A percentile compares a stretch with the other conserved stretches of the same genome.
These are phyloP conservation scores for Cheilosia urbana DNA, from an alignment of 2,888 invertebrate genomes.

Conservation along the genomic window DNA sequence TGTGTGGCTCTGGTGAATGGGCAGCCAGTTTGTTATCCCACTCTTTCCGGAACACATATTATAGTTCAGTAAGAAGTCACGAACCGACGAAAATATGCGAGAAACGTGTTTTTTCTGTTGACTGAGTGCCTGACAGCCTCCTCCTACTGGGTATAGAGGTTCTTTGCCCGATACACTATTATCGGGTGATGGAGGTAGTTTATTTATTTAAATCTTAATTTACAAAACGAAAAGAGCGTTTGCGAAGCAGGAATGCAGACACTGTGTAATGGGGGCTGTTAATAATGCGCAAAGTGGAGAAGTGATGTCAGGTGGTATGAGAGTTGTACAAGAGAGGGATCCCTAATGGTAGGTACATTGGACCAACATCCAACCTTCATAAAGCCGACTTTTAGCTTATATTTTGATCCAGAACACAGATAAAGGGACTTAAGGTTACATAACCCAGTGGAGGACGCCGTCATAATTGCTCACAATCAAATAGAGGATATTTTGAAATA, in stretches of 20 bases:
- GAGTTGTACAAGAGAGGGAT: not conserved
- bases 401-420: too few species aligned
- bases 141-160: not conserved
- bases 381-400: too few species aligned
- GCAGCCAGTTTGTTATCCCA: conserved; percentile 42
- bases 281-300: not conserved
- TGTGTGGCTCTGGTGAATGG: not conserved
- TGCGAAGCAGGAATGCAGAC: not conserved
- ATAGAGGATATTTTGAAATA: too few species aligned
- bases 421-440: too few species aligned
- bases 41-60: conserved; percentile 46
- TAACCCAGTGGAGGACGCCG: too few species aligned
- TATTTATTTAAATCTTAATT: conserved; percentile 34
- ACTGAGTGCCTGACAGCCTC: not conserved
- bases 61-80: conserved; percentile 4
- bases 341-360: too few species aligned
- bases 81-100: not conserved
- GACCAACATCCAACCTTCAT: too few species aligned
- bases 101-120: not conserved
- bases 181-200: conserved; percentile 7
- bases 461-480: too few species aligned
- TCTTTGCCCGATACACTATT: not conserved
- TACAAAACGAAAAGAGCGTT: not conserved
- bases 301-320: not conserved
- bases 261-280: not conserved